A percentile compares a stretch with the other conserved stretches of the same genome.
These are phyloP conservation scores for Epicampocera succincta DNA, from an alignment of 2,888 invertebrate genomes.

Conservation along the genomic window DNA sequence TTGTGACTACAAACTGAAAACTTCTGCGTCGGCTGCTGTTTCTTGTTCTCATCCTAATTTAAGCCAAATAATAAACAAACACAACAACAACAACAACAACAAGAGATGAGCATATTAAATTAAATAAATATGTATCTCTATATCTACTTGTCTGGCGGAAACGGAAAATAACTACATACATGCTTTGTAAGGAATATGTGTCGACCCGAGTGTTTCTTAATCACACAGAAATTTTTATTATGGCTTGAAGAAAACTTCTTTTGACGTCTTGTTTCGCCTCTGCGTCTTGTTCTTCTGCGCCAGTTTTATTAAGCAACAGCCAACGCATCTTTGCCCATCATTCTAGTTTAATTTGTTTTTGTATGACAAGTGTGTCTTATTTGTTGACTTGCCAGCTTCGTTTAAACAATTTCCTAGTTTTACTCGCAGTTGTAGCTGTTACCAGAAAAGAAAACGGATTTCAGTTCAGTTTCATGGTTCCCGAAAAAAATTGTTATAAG, in stretches of 20 bases:
- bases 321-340: not conserved
- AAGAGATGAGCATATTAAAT: not conserved
- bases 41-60: slow-evolving; percentile 4
- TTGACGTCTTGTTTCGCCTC: not conserved
- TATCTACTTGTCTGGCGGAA: slow-evolving; percentile 15
- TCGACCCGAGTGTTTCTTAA: not conserved
- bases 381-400: slow-evolving; percentile 10
- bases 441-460: not conserved
- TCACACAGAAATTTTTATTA: slow-evolving; percentile 1
- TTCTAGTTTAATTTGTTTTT: slow-evolving; percentile 6
- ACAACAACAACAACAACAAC: too few relatives aligned
- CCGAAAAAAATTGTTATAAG: too few relatives aligned
- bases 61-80: slow-evolving; percentile 34
- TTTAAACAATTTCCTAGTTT: slow-evolving; percentile 3
- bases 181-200: not conserved
- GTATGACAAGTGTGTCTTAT: slow-evolving; percentile 6
- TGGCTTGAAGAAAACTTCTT: slow-evolving; percentile 23
- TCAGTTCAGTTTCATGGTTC: not conserved
- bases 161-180: slow-evolving; percentile 15
- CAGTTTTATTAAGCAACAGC: slow-evolving; percentile 17
- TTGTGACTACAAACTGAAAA: not conserved
- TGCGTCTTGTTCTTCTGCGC: not conserved
- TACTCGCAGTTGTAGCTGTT: not conserved
- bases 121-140: not conserved
- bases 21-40: not conserved